Base-by-base conservation (phyloP, 2,888 invertebrate genomes). In the Halictus quadricinctus region DNA sequence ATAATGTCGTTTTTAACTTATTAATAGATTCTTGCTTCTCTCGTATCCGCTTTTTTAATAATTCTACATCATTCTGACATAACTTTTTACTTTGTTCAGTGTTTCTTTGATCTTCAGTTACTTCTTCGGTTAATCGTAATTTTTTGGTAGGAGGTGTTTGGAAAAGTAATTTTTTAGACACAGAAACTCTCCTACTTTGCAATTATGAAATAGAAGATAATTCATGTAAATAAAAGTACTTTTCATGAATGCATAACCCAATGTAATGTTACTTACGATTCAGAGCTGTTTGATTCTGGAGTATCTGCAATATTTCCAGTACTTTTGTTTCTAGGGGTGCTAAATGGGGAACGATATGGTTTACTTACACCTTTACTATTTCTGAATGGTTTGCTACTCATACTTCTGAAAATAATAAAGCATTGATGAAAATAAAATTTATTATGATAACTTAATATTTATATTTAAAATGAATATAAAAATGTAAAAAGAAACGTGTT, bases 1-100 rank as follows among this genome's bases (percentile, higher is more conserved):
- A 79, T 18, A 90, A 81, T 73, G 85, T 86, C 21, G 78, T 87
- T 77, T 89, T 90, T 7, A 93, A 72, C 46, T 80, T 78, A 46
- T 90, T 85, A 12, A 93, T 78, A 72, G 89, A 81, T 54, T 87
- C 78, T 58, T 95, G 95, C 88, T 96, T 96, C 4, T 89, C 90
- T 81, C 94, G 94, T 84, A 96, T 95, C 79, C 95, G 93, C 2
- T 92, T 92, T 90, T 93, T 95, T 3, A 96, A 82, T 8, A 94
- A 94, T 41, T 95, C 95, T 29, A 95, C 94, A 84, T 96, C 95
- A 87, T 91, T 94, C 79, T 94, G 94, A 70, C 43, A 72, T 36
- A 85, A 64, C 13, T 60, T 29, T 66, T 64, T 43, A 29, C 77
- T 50, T 41, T 64, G 41, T 36, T 83, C n/a, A 5, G 58, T 48